Percentiles rank a stretch among this genome's conserved stretches.
These are phyloP conservation scores for Diphyllodes magnificus DNA, from an alignment of 2,113 vertebrate genomes.

Conservation along the genomic window DNA sequence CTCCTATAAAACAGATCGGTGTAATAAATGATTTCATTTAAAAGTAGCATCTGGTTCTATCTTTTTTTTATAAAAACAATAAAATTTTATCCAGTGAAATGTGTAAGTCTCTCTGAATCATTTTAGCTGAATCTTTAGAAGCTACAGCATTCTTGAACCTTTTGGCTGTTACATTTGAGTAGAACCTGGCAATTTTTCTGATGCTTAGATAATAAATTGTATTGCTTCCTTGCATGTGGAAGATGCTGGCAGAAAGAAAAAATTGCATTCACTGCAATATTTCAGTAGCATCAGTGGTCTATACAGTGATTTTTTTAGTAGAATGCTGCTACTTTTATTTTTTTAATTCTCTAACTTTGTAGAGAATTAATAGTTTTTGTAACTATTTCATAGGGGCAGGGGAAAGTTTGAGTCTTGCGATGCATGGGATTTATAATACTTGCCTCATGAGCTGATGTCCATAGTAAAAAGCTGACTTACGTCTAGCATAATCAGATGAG, in stretches of 20 bases:
- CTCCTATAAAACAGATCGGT: conserved; percentile 66
- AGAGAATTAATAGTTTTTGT: not conserved
- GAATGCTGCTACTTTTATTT: not conserved
- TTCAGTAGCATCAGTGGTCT: not conserved
- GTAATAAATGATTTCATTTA: conserved; percentile 73
- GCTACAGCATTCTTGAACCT: not conserved
- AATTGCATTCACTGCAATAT: not conserved
- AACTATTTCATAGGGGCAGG: not conserved
- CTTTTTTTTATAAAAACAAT: conserved; percentile 69
- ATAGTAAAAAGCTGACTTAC: not conserved
- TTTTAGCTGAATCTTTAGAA: conserved; percentile 4
- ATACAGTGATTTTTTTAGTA: not conserved
- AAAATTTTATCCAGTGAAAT: conserved; percentile 70
- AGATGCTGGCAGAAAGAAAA: not conserved
- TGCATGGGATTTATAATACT: not conserved
- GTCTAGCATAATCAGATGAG: not conserved
- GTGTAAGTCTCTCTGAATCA: conserved; percentile 32
- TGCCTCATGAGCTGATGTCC: not conserved
- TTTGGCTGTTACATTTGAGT: not conserved
- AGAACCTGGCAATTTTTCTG: not conserved
- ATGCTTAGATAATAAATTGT: not conserved
- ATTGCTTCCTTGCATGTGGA: not conserved
- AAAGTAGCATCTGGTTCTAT: conserved; percentile 66
- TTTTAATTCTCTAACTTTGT: not conserved
- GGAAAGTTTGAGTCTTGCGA: not conserved